These are phyloP conservation scores for Eupeodes latifasciatus DNA, from an alignment of 2,888 invertebrate genomes.

Conservation along the genomic window DNA sequence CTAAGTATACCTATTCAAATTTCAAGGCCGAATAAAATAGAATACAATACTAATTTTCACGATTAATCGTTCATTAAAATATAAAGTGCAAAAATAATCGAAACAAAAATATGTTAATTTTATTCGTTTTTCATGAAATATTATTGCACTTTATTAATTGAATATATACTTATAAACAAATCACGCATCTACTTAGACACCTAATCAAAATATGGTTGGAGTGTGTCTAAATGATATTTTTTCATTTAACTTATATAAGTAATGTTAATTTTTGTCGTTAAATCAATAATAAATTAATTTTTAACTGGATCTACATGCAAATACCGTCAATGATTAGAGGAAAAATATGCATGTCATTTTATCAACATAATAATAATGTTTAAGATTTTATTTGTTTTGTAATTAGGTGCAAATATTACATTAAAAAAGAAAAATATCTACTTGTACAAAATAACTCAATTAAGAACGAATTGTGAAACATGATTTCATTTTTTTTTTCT, in stretches of 20 bases:
- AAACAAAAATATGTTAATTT: background rate
- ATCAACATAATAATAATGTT: too few species aligned
- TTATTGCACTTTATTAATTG: background rate
- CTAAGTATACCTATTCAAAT: too few species aligned
- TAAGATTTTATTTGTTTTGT: too few species aligned
- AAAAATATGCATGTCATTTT: background rate
- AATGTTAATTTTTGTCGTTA: background rate
- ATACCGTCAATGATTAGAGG: background rate
- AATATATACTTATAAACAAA: background rate
- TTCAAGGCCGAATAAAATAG: too few species aligned
- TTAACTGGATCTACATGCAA: background rate
- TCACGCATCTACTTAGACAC: background rate
- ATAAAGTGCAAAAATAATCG: background rate
- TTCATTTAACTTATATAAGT: background rate
- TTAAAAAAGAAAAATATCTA: too few species aligned
- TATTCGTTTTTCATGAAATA: background rate
- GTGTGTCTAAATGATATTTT: background rate
- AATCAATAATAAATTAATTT: slow-evolving; percentile 2
- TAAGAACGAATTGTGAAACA: too few species aligned
- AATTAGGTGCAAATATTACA: too few species aligned
- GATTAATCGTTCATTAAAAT: background rate
- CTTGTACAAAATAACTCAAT: too few species aligned
- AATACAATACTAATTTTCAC: too few species aligned
- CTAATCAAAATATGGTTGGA: background rate
- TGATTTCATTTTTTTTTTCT: too few species aligned